These are phyloP conservation scores for Stylophora pistillata DNA, from an alignment of 64 coral and sea anemone genomes.

Conservation along the genomic window DNA sequence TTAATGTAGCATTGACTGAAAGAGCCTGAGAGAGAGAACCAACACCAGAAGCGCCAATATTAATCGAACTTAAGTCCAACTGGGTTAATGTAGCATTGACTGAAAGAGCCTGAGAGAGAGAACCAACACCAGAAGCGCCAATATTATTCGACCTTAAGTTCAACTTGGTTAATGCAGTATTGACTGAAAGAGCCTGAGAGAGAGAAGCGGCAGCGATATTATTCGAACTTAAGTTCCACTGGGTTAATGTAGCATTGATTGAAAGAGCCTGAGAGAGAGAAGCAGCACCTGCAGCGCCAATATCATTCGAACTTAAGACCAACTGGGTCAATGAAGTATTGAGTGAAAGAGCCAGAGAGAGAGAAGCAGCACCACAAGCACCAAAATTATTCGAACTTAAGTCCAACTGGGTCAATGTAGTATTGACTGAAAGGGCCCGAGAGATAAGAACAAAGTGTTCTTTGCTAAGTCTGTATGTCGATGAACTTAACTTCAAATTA, in stretches of 20 bases:
- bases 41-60: neutral
- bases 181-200: neutral
- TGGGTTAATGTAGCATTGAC: neutral
- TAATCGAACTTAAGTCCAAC: neutral
- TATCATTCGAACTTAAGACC: no score
- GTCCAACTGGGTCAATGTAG: neutral
- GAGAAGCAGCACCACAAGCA: neutral
- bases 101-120: neutral
- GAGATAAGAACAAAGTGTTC: neutral
- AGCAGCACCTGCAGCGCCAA: no score
- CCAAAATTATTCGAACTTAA: neutral
- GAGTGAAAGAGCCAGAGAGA: no score
- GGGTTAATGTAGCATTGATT: neutral
- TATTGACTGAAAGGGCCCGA: neutral
- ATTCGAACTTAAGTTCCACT: neutral
- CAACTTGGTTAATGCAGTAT: neutral
- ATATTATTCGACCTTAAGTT: neutral
- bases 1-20: neutral
- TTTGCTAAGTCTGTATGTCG: no score
- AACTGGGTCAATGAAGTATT: no score
- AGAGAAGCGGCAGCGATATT: neutral
- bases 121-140: neutral
- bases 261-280: no score
- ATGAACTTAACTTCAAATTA: neutral
- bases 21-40: neutral